Evolutionary conservation across 2,797 vertebrate genomes (phyloP).

Genomic region (Mus caroli): DNA sequence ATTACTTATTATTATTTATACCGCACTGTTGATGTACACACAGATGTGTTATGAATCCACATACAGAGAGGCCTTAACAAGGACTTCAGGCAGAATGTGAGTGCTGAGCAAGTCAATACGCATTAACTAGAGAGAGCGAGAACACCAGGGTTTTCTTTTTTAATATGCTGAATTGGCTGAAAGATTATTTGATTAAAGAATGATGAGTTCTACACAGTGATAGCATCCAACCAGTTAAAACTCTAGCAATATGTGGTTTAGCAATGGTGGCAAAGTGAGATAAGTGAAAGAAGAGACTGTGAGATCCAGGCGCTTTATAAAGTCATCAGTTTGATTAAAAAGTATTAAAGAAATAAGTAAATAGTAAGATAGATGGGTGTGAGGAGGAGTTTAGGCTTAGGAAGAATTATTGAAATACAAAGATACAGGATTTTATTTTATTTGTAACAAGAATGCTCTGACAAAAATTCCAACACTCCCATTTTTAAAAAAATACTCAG

Average conservation of each 20-base stretch:
- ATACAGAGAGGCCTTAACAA: conserved; percentile 79
- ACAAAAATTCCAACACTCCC: conserved; percentile 62
- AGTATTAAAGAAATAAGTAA: background rate
- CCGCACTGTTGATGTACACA: conserved; percentile 82
- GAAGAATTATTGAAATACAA: conserved; percentile 48
- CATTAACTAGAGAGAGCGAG: conserved; percentile 68
- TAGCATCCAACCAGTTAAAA: conserved; percentile 65
- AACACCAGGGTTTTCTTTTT: conserved; percentile 48
- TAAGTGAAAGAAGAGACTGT: conserved; percentile 60
- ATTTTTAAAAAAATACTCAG: conserved; percentile 54
- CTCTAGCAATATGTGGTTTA: conserved; percentile 48
- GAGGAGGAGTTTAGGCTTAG: background rate
- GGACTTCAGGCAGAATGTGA: conserved; percentile 75
- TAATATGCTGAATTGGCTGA: conserved; percentile 62
- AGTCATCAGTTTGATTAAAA: conserved; percentile 25
- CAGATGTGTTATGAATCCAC: conserved; percentile 86
- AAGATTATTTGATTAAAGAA: conserved; percentile 70
- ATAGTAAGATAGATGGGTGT: background rate
- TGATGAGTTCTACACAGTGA: conserved; percentile 60
- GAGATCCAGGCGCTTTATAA: conserved; percentile 56
- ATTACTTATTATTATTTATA: conserved; percentile 87
- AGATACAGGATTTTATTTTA: conserved; percentile 36
- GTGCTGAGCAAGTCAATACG: conserved; percentile 81
- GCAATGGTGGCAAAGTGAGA: conserved; percentile 56
- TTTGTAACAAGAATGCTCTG: conserved; percentile 43